Conservation (phyloP, 2,797 vertebrate species). For the Pantherophis alleghaniensis region DNA sequence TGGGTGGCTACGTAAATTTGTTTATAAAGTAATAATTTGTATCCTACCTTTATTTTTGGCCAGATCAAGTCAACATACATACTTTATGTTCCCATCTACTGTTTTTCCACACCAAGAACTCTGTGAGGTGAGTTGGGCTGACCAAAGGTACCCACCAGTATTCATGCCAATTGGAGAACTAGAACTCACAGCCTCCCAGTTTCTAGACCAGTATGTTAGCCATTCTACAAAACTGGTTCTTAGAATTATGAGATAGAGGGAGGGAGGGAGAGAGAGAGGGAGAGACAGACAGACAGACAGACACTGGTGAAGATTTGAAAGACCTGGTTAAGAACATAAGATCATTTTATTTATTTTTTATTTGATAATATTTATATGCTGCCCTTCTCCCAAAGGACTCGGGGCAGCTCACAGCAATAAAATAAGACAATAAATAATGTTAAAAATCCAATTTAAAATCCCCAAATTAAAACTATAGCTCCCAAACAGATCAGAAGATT, state of each 20-base stretch:
- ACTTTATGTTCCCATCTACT: not conserved
- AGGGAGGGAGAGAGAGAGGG: no score
- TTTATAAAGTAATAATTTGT: not conserved
- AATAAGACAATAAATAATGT: no score
- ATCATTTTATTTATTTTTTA: not conserved
- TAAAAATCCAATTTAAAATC: no score
- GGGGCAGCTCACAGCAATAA: no score
- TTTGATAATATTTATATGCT: no score
- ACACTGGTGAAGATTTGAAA: not conserved
- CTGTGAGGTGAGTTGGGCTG: not conserved
- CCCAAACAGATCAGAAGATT: no score
- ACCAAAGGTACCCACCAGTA: not conserved
- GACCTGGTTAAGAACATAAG: not conserved
- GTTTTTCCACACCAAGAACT: not conserved
- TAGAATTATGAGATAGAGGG: not conserved
- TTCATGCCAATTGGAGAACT: not conserved
- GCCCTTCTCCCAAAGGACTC: no score
- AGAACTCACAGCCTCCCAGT: not conserved
- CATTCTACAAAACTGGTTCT: not conserved
- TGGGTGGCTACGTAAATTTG: not conserved
- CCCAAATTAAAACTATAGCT: no score
- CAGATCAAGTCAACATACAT: not conserved
- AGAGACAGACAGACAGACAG: no score
- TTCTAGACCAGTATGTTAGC: not conserved
- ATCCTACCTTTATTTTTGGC: not conserved